Evolutionary conservation across 2,888 invertebrate genomes (phyloP).

Genomic region (Anaspis maculata): DNA sequence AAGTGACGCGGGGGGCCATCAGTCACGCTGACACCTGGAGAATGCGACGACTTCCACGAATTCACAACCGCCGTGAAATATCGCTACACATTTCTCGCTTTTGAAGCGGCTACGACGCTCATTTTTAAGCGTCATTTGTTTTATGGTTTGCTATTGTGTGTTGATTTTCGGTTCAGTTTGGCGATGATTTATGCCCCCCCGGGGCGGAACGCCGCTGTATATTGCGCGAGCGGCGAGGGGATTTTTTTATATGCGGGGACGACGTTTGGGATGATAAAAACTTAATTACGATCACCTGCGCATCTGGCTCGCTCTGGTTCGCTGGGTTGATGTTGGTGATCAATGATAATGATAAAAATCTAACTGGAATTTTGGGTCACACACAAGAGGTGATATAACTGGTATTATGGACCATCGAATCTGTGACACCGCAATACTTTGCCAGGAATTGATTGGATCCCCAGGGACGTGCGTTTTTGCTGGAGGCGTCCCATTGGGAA

Average conservation of each 20-base stretch:
- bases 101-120: conserved; percentile 25
- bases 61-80: conserved; percentile 34
- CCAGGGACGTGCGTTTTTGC: too few species aligned
- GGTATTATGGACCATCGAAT: too few species aligned
- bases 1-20: conserved; percentile 37
- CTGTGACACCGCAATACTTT: too few species aligned
- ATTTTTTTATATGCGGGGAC: not conserved
- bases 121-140: conserved; percentile 33
- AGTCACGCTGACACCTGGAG: conserved; percentile 41
- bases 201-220: not conserved
- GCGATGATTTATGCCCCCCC: not conserved
- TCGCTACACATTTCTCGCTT: conserved; percentile 30
- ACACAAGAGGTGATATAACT: too few species aligned
- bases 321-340: too few species aligned
- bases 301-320: too few species aligned
- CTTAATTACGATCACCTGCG: too few species aligned
- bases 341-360: too few species aligned
- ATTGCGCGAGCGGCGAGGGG: conserved; percentile 10
- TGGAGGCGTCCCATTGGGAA: too few species aligned
- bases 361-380: too few species aligned
- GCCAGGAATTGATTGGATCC: too few species aligned
- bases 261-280: too few species aligned
- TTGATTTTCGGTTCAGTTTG: conserved; percentile 18
- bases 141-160: conserved; percentile 26
- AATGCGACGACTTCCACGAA: conserved; percentile 40